Base-by-base conservation (phyloP, 2,888 invertebrate genomes). In the Hoplodrina ambigua region DNA sequence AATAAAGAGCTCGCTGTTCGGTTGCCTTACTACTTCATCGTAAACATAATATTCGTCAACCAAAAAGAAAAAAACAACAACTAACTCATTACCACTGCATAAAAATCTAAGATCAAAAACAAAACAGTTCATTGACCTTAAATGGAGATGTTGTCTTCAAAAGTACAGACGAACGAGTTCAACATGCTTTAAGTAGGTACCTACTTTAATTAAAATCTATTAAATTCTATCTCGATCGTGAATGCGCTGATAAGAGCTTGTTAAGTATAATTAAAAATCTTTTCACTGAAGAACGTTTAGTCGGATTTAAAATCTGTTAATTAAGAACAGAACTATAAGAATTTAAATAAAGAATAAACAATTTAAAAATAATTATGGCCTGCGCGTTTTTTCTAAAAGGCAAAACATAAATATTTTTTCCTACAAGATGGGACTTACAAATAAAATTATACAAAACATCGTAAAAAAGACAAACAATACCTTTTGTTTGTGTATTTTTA, bases 151-250 rank as follows among this genome's bases (percentile, higher is more conserved):
- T 41, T 67, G 15, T 52, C 52, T 75, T 58, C 20, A 33, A 62
- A 78, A 44, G 15, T 49, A 37, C 30, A 67, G 46, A 61, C 46
- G n/a, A 68, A 61, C 46, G n/a, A 68, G 68, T 53, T 63, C 25
- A 58, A 67, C n/a, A 59, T 49, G 37, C 60, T 58, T 19, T 17
- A 73, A 49, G 44, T 33, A 46, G 46, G 46, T 17, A 46, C 46
- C 46, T 46, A 41, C 46, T 53, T 41, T 17, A 57, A 55, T 64
- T 46, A 52, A 46, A 37, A 58, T 58, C 10, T 70, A 54, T 54
- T 49, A 69, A n/a, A 59, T 60, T n/a, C 8, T 25, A 71, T 53
- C 20, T 58, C 4, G 33, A 70, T 58, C 33, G 69, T 54, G 53
- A 58, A 69, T 44, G 41, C 6, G n/a, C 25, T 54, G 20, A 50